Evolutionary conservation across 37 sponge, comb jelly and placozoan species (phyloP).

Genomic region (Lycopodina hypogea): DNA sequence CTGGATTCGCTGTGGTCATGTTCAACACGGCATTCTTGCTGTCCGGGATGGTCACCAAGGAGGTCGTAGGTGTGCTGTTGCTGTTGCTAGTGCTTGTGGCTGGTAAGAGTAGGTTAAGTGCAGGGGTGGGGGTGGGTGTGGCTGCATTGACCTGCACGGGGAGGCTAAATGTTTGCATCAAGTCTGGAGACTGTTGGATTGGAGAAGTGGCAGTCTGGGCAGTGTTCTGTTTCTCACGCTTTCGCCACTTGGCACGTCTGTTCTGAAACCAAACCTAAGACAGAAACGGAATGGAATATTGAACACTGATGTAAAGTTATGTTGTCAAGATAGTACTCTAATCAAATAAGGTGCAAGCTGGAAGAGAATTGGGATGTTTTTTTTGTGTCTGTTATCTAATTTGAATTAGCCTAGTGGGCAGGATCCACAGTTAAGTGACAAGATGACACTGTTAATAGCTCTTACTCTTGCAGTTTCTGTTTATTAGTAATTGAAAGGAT

Average conservation of each 20-base stretch:
- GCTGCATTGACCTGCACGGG: constrained; percentile 18
- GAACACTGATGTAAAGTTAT: neutral
- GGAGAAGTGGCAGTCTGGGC: constrained; percentile 55
- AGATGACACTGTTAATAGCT: no score
- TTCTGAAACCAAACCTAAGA: constrained; percentile 94
- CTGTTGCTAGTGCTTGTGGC: neutral
- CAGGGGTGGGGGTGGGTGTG: neutral
- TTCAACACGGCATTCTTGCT: neutral
- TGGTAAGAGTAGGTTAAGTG: neutral
- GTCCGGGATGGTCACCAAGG: neutral
- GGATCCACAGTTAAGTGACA: no score
- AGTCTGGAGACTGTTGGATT: constrained; percentile 40
- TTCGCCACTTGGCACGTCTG: constrained; percentile 84
- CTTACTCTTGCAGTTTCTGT: neutral
- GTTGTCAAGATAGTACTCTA: neutral
- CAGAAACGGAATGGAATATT: no score
- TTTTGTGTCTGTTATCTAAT: no score
- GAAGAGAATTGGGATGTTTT: no score
- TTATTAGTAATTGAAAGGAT: neutral
- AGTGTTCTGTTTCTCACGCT: constrained; percentile 70
- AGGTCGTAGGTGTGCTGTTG: constrained; percentile 4
- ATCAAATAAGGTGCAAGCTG: neutral
- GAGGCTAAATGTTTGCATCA: constrained; percentile 29
- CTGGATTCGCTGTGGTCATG: neutral
- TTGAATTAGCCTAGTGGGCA: no score